These are phyloP conservation scores for Drosophila emarginata DNA, from an alignment of 2,888 invertebrate species.

Conservation along the genomic window DNA sequence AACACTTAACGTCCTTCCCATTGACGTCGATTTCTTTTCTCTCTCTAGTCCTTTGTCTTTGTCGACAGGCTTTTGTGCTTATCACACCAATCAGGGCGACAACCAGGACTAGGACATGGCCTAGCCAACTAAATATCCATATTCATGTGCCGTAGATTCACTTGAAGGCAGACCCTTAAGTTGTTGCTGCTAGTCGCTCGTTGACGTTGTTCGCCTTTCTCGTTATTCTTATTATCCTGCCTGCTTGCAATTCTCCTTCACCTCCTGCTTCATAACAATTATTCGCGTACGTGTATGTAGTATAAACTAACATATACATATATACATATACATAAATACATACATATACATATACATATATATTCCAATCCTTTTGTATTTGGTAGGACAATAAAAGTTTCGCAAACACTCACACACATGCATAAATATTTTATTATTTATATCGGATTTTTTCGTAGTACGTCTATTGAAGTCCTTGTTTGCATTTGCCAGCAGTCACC, in stretches of 20 bases:
- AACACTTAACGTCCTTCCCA: constrained; percentile 69
- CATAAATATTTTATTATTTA: constrained; percentile 73
- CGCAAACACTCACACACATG: constrained; percentile 28
- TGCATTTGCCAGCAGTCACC: constrained; percentile 52
- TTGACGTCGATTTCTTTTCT: constrained; percentile 48
- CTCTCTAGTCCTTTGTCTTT: constrained; percentile 21
- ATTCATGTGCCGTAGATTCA: constrained; percentile 25
- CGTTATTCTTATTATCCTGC: constrained; percentile 69
- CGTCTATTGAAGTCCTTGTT: constrained; percentile 27
- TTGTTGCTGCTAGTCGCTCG: constrained; percentile 29
- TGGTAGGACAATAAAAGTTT: constrained; percentile 56
- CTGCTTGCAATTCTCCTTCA: constrained; percentile 9
- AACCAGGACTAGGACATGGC: constrained; percentile 16
- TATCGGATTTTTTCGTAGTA: constrained; percentile 61
- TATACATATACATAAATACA: constrained; percentile 19
- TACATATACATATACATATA: constrained; percentile 21
- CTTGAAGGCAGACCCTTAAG: constrained; percentile 56
- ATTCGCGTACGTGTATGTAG: constrained; percentile 30
- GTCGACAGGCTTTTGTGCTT: constrained; percentile 60
- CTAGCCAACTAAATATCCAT: constrained; percentile 47
- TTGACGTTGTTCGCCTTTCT: constrained; percentile 44
- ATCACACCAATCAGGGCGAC: constrained; percentile 62
- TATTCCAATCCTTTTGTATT: constrained; percentile 68
- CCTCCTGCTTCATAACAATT: constrained; percentile 24
- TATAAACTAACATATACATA: constrained; percentile 5